Evolutionary conservation across 2,888 invertebrate species (phyloP).

Genomic region (Marronus borbonicus): DNA sequence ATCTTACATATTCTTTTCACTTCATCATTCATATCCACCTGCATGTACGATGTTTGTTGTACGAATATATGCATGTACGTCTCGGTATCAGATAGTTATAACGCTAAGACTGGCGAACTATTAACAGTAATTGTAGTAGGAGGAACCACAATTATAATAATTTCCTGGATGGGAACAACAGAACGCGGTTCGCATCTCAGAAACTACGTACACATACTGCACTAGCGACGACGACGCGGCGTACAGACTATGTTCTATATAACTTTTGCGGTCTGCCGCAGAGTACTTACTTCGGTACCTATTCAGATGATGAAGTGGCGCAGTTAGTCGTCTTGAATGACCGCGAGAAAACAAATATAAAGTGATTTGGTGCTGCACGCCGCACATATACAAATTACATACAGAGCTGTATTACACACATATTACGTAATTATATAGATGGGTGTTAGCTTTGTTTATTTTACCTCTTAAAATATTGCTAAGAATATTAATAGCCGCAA

Average conservation of each 20-base stretch:
- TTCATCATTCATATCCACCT: neutral
- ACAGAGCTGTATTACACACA: no score
- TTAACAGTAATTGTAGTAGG: slow-evolving; percentile 58
- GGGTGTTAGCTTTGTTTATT: no score
- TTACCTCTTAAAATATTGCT: no score
- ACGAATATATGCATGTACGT: neutral
- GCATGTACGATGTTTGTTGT: neutral
- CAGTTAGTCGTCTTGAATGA: neutral
- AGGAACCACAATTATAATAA: slow-evolving; percentile 59
- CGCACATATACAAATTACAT: no score
- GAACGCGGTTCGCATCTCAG: neutral
- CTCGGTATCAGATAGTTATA: neutral
- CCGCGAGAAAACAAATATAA: neutral
- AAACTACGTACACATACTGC: slow-evolving; percentile 13
- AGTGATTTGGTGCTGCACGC: no score
- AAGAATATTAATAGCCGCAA: no score
- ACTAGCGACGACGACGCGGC: neutral
- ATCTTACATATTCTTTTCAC: no score
- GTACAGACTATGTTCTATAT: no score
- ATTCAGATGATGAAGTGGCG: slow-evolving; percentile 10
- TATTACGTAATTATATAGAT: no score
- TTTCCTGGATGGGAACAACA: slow-evolving; percentile 51
- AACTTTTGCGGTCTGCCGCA: slow-evolving; percentile 41
- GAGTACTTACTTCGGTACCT: slow-evolving; percentile 20
- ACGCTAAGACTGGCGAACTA: slow-evolving; percentile 51